A percentile compares a stretch with the other conserved stretches of the same genome.
Evolutionary conservation across 2,797 vertebrate genomes (phyloP).

Genomic region (Pseudochaenichthys georgianus): DNA sequence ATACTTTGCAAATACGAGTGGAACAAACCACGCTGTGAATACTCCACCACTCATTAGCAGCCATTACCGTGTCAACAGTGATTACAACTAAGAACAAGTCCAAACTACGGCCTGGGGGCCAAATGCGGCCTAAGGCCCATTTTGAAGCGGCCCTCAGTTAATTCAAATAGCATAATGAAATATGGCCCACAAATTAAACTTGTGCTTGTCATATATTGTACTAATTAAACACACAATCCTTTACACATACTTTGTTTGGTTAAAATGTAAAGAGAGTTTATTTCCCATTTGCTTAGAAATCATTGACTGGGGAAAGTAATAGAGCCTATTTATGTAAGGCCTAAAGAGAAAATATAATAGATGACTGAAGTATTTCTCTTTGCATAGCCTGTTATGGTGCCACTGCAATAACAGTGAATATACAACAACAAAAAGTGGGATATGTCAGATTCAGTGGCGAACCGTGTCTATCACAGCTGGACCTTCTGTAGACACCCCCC

Average conservation of each 20-base stretch:
- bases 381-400: neutral
- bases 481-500: too few species aligned
- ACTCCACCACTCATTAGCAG: constrained; percentile 59
- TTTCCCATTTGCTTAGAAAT: constrained; percentile 21
- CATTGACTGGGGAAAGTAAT: constrained; percentile 19
- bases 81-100: constrained; percentile 44
- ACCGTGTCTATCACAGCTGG: too few species aligned
- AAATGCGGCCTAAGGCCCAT: too few species aligned
- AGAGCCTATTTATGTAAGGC: neutral
- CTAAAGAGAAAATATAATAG: neutral
- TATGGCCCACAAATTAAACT: too few species aligned
- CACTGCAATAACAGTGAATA: neutral
- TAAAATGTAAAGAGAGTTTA: constrained; percentile 41
- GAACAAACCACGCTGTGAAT: constrained; percentile 71
- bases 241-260: constrained; percentile 29
- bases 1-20: constrained; percentile 60
- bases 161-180: too few species aligned
- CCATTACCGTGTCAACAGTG: constrained; percentile 48
- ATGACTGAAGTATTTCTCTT: neutral
- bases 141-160: too few species aligned
- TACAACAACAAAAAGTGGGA: too few species aligned
- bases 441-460: too few species aligned
- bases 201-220: too few species aligned
- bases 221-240: neutral
- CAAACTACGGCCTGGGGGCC: too few species aligned